Conservation (phyloP, 2,113 vertebrate genomes). For the Nibea coibor region DNA sequence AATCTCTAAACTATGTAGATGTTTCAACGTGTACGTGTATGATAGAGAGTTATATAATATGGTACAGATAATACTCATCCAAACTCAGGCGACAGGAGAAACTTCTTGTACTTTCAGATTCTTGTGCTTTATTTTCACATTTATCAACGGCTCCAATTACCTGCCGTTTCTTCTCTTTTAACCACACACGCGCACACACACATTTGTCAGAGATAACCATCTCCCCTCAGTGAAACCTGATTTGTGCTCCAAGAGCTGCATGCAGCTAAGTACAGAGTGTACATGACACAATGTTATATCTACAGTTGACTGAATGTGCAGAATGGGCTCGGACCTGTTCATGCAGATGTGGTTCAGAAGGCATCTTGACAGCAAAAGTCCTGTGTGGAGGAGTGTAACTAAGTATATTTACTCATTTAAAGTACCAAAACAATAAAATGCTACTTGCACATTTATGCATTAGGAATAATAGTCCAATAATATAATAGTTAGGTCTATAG, state of each 20-base stretch:
- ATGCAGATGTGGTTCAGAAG: not conserved
- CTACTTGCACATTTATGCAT: not conserved
- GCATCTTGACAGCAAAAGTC: not conserved
- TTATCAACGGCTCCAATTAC: slow-evolving; percentile 14
- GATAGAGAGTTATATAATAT: not conserved
- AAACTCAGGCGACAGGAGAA: not conserved
- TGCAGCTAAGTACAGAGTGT: slow-evolving; percentile 11
- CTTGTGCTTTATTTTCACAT: not conserved
- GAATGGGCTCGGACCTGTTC: slow-evolving; percentile 47
- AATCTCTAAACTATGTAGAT: not conserved
- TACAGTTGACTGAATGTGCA: slow-evolving; percentile 29
- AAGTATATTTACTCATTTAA: not conserved
- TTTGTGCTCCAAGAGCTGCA: slow-evolving; percentile 4
- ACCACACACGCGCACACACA: not conserved
- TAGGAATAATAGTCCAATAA: not conserved
- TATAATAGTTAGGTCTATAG: not conserved
- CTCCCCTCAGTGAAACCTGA: slow-evolving; percentile 18
- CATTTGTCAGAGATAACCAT: slow-evolving; percentile 41
- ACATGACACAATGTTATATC: slow-evolving; percentile 28
- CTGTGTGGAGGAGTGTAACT: not conserved
- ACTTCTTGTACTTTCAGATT: not conserved
- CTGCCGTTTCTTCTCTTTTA: slow-evolving; percentile 15
- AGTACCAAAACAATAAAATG: not conserved
- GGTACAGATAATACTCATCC: not conserved
- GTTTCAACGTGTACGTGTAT: not conserved